Base-by-base conservation (phyloP, 2,888 invertebrate species). In the Spilosoma lubricipeda region DNA sequence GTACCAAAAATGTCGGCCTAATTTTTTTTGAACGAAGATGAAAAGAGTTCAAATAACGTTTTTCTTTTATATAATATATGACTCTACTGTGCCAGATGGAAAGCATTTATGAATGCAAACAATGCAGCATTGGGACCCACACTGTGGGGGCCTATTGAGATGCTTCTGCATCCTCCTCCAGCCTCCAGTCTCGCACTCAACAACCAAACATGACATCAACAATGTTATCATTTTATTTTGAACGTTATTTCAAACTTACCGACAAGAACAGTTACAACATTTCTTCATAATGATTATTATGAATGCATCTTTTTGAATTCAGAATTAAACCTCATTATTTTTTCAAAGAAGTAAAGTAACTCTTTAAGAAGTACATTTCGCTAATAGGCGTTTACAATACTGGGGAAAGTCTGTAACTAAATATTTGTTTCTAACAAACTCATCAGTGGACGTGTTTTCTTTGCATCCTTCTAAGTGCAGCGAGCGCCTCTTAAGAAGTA, bases 381-480 rank as follows among this genome's bases (percentile, higher is more conserved):
- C 68, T 33, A 68, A 68, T 39, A 7, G 11, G 59, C 27, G 42
- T 27, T 11, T 56, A 71, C 18, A 73, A 30, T 67, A 30, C 72
- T 71, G 80, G 75, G 74, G 74, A 70, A 73, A 78, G 72, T 77
- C 78, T 67, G 74, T 68, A 83, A 84, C 75, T 73, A 83, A 82
- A 88, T 86, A 85, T 86, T 86, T 85, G 82, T 80, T 79, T 72
- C 76, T 68, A 80, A 83, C 79, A 82, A 81, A 86, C 83, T 82
- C 85, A 80, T 82, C 87, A 84, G 85, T 86, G 84, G 80, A 78
- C 77, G 71, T 89, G 87, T 90, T 91, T 90, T 91, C 88, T 89
- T 90, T 88, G 84, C 85, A 85, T 86, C 88, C 87, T 85, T 86
- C 86, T 84, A 86, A 87, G 88, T 88, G 86, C 85, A 85, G 80